Evolutionary conservation across 2,797 vertebrate genomes (phyloP).

Genomic region (Eidolon dupreanum): DNA sequence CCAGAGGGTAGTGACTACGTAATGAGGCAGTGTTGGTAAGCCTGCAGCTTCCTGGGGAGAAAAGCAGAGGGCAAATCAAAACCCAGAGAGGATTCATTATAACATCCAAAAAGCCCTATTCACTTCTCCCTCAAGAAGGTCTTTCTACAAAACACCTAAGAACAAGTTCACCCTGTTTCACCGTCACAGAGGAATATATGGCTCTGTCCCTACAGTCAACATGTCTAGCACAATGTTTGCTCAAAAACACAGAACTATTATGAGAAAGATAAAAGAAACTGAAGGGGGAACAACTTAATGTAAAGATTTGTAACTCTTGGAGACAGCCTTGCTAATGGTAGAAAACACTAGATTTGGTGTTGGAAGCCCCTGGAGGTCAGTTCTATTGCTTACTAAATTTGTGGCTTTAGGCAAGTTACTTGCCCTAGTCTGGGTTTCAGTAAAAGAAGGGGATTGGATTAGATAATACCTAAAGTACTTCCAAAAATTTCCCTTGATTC

Average conservation of each 20-base stretch:
- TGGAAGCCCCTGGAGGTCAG: not conserved
- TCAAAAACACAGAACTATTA: slow-evolving; percentile 43
- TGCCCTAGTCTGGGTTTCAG: not conserved
- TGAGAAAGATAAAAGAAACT: slow-evolving; percentile 9
- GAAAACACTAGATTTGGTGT: slow-evolving; percentile 17
- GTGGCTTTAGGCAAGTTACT: slow-evolving; percentile 31
- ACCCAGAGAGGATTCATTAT: slow-evolving; percentile 62
- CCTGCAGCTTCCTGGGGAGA: slow-evolving; percentile 48
- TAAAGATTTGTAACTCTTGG: not conserved
- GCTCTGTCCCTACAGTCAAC: slow-evolving; percentile 35
- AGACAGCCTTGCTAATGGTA: not conserved
- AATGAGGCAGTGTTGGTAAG: slow-evolving; percentile 65
- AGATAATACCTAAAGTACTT: slow-evolving; percentile 19
- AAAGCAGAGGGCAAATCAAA: slow-evolving; percentile 66
- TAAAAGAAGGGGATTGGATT: not conserved
- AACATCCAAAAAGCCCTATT: slow-evolving; percentile 42
- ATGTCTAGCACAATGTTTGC: slow-evolving; percentile 12
- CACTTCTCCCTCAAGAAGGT: slow-evolving; percentile 58
- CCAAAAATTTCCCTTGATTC: not conserved
- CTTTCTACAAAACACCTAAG: slow-evolving; percentile 62
- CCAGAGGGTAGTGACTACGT: slow-evolving; percentile 33
- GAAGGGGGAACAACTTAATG: not conserved
- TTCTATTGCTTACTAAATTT: not conserved
- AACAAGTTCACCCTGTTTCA: slow-evolving; percentile 60
- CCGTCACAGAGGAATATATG: slow-evolving; percentile 23